Conservation (phyloP, 2,888 invertebrate genomes). For the Latrodectus elegans region DNA sequence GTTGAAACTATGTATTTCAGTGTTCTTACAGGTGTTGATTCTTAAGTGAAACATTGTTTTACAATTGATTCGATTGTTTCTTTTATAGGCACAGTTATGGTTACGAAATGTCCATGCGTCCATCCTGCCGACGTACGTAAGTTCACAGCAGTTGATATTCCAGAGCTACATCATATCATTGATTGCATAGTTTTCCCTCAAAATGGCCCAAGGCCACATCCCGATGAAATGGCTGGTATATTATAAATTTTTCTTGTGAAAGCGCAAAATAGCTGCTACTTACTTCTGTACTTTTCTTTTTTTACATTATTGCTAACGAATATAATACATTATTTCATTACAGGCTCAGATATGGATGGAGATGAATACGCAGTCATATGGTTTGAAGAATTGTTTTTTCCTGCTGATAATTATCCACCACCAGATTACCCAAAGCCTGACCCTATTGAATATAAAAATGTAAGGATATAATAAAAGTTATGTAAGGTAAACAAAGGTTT, state of each 20-base stretch:
- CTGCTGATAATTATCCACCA: slow-evolving; percentile 52
- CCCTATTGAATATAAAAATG: not conserved
- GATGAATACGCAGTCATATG: slow-evolving; percentile 75
- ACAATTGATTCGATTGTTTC: not conserved
- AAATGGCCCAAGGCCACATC: slow-evolving; percentile 74
- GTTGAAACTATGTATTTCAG: too few relatives aligned
- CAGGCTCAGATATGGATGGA: slow-evolving; percentile 75
- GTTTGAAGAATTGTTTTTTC: slow-evolving; percentile 73
- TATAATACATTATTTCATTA: slow-evolving; percentile 23
- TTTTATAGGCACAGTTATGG: slow-evolving; percentile 72
- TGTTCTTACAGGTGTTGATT: too few relatives aligned
- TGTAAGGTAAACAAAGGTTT: too few relatives aligned
- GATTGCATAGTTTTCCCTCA: slow-evolving; percentile 76
- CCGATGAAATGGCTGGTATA: slow-evolving; percentile 75
- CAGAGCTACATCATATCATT: slow-evolving; percentile 72
- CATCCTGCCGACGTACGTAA: slow-evolving; percentile 75
- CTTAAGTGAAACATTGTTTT: too few relatives aligned
- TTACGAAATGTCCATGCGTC: slow-evolving; percentile 76
- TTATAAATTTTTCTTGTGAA: too few relatives aligned
- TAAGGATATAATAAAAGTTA: not conserved
- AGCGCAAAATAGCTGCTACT: not conserved
- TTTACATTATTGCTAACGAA: not conserved
- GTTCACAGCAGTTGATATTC: slow-evolving; percentile 72
- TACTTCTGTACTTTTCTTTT: not conserved
- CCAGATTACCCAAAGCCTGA: slow-evolving; percentile 61